A percentile compares a stretch with the other conserved stretches of the same genome.
These are phyloP conservation scores for Actenoides lindsayi DNA, from an alignment of 2,113 vertebrate species.

Conservation along the genomic window DNA sequence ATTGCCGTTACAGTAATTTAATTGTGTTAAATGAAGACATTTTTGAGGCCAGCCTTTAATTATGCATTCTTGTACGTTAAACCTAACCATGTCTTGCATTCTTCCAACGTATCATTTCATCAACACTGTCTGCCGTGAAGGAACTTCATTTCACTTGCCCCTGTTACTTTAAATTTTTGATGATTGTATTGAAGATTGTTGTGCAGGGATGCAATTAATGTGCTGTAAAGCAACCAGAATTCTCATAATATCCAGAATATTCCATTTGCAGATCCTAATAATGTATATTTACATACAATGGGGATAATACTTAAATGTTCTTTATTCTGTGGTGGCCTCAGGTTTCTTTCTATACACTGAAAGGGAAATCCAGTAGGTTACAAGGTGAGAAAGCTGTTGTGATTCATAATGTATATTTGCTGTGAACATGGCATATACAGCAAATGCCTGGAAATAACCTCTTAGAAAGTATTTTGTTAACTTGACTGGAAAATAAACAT, in stretches of 20 bases:
- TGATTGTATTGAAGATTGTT: background rate
- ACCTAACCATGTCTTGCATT: background rate
- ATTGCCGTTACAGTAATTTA: background rate
- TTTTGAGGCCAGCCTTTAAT: background rate
- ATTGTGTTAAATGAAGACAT: background rate
- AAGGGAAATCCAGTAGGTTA: conserved; percentile 9
- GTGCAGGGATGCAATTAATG: background rate
- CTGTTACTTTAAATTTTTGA: background rate
- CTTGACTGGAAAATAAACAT: conserved; percentile 48
- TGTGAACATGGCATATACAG: background rate
- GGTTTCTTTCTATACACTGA: background rate
- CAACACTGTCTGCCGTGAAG: background rate
- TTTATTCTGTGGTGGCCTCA: background rate
- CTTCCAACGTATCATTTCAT: background rate
- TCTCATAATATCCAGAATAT: background rate
- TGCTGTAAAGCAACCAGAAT: background rate
- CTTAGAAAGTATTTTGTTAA: conserved; percentile 13
- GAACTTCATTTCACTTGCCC: background rate
- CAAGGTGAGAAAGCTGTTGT: background rate
- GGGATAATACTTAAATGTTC: background rate
- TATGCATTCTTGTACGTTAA: background rate
- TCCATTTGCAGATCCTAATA: background rate
- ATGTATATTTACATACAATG: background rate
- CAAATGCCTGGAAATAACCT: conserved; percentile 27
- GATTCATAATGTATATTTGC: background rate